phyloP scores from a whole-genome alignment of 2,113 vertebrate genomes.

The Gallinago paraguaiae region DNA sequence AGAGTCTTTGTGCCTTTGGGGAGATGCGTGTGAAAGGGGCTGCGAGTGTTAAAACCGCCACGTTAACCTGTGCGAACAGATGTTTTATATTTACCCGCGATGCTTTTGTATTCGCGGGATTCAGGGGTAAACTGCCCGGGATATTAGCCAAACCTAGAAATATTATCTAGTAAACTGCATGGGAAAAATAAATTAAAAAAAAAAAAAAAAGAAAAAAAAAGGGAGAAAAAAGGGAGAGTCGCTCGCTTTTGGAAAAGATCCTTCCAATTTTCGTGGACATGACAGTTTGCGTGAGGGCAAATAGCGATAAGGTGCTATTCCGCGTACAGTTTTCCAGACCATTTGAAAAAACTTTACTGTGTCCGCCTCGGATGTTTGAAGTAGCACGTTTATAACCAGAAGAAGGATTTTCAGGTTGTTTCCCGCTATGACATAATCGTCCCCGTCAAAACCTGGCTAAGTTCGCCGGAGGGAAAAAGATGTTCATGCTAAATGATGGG shows the following conservation, averaged over 20 bases:
- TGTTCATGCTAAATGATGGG: conserved; percentile 28
- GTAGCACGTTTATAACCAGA: neutral
- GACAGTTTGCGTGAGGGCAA: neutral
- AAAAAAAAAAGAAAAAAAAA: fast-evolving
- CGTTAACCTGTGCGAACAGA: conserved; percentile 42
- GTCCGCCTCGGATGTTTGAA: neutral
- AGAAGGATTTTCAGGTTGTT: conserved; percentile 49
- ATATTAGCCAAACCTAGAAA: neutral
- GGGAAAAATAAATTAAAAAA: no score
- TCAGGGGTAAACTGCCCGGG: neutral
- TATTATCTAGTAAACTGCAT: neutral
- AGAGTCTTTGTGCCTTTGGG: neutral
- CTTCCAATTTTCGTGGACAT: neutral
- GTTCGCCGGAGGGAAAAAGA: conserved; percentile 50
- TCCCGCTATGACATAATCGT: conserved; percentile 31
- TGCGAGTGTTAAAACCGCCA: conserved; percentile 35
- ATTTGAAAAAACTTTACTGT: conserved; percentile 17
- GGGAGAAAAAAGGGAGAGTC: fast-evolving
- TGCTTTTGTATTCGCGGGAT: conserved; percentile 13
- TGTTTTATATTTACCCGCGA: conserved; percentile 40
- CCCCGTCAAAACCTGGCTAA: conserved; percentile 23
- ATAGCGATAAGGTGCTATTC: neutral
- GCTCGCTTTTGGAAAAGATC: neutral
- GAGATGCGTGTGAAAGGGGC: conserved; percentile 5
- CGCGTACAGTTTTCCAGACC: neutral